These are phyloP conservation scores for Oscheius sp. DNA, from an alignment of 2,888 invertebrate species.

Conservation along the genomic window DNA sequence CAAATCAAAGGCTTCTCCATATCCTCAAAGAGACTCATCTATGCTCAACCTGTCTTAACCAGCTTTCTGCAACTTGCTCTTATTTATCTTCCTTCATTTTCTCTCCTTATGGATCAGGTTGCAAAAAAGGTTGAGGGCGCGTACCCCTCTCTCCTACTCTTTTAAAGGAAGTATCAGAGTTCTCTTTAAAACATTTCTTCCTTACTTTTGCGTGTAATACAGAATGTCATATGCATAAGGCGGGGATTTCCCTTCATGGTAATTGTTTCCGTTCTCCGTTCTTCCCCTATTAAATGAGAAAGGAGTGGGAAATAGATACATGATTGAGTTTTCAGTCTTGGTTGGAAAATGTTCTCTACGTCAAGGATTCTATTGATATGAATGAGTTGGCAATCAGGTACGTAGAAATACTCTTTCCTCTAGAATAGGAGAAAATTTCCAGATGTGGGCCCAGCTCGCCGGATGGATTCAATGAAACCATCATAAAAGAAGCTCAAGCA, in stretches of 20 bases:
- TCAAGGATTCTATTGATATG: constrained; percentile 12
- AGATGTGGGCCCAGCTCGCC: constrained; percentile 33
- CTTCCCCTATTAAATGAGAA: neutral
- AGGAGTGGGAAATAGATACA: no score
- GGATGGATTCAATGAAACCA: constrained; percentile 10
- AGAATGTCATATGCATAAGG: no score
- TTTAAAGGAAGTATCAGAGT: neutral
- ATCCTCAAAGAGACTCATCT: no score
- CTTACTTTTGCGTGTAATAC: neutral
- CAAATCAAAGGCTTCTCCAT: no score
- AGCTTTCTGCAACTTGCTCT: neutral
- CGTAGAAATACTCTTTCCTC: neutral
- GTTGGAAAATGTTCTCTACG: constrained; percentile 17
- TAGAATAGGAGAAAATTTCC: no score
- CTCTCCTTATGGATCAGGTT: neutral
- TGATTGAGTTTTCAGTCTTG: neutral
- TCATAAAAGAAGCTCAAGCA: neutral
- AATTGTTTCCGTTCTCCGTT: neutral
- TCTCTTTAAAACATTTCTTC: neutral
- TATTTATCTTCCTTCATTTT: constrained; percentile 2
- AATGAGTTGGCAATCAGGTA: constrained; percentile 17
- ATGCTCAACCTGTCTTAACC: no score
- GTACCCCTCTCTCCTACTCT: neutral
- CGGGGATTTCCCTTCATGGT: neutral
- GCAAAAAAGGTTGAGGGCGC: neutral